These are phyloP conservation scores for Serranus cabrilla DNA, from an alignment of 2,797 vertebrate species.

Conservation along the genomic window DNA sequence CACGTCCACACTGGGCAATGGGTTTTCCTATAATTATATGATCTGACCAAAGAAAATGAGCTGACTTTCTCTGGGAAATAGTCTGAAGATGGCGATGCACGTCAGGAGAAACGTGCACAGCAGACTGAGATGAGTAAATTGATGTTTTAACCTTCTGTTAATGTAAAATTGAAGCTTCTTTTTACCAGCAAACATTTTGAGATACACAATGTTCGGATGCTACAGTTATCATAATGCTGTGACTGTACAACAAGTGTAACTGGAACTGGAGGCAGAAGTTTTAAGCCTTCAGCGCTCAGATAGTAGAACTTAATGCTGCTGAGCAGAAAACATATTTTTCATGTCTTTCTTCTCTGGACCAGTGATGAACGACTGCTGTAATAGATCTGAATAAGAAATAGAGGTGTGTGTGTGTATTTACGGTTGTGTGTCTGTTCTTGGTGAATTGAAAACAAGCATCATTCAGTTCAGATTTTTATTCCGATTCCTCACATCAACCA, in stretches of 20 bases:
- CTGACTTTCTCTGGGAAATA: slow-evolving; percentile 39
- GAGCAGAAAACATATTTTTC: slow-evolving; percentile 40
- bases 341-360: slow-evolving; percentile 39
- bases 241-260: slow-evolving; percentile 25
- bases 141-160: slow-evolving; percentile 52
- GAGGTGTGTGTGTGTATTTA: background rate
- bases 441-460: slow-evolving; percentile 27
- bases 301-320: slow-evolving; percentile 38
- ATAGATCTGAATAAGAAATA: slow-evolving; percentile 34
- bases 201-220: slow-evolving; percentile 53
- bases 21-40: slow-evolving; percentile 45
- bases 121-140: slow-evolving; percentile 23
- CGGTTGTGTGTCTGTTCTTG: background rate
- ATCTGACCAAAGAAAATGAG: slow-evolving; percentile 49
- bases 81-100: slow-evolving; percentile 37
- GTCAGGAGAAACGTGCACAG: slow-evolving; percentile 39
- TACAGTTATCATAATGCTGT: slow-evolving; percentile 61
- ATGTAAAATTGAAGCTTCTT: slow-evolving; percentile 45
- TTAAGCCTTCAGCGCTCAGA: slow-evolving; percentile 25
- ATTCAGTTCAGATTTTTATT: background rate
- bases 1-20: slow-evolving; percentile 23
- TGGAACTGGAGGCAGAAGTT: slow-evolving; percentile 33
- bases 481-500: slow-evolving; percentile 10
- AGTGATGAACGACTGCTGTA: slow-evolving; percentile 51
- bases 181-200: slow-evolving; percentile 44